Base-by-base conservation (phyloP, 2,888 invertebrate genomes). In the Lottia gigantea region DNA sequence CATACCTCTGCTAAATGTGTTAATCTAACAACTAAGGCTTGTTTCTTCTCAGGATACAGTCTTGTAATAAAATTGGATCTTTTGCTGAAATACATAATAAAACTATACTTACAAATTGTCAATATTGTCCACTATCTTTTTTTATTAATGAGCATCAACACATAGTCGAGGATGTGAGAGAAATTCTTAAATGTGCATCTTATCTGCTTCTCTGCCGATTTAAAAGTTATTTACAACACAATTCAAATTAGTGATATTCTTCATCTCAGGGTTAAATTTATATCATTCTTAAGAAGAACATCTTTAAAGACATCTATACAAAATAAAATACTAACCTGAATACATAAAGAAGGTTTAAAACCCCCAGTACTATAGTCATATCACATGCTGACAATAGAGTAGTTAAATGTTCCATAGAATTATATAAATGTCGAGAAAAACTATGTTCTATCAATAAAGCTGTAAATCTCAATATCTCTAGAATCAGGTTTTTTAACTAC, bases 371-470 rank as follows among this genome's bases (percentile, higher is more conserved):
- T 67, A 95, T 92, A 79, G 93, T 92, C 93, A 95, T 93, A 86
- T 95, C 93, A 87, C 93, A 93, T 67, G 94, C 94, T 72, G 93
- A 92, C 80, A 95, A 88, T 76, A 95, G 89, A 49, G 92, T 91
- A 66, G 94, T 92, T 77, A 95, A 90, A 87, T 95, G 94, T 89
- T 95, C 95, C 92, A 95, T 93, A 61, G 95, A 95, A 89, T 94
- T 95, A 91, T 95, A 95, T 76, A 95, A 90, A 88, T 95, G 94
- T 68, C 95, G 91, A 19, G 95, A 94, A 87, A 95, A 95, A 78
- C 94, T 95, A 89, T 95, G 95, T 88, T 95, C 95, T 82, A 95
- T 94, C 68, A 95, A 90, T 76, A 95, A 89, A 0, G 95, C 94
- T 64, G 95, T 95, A 86, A 95, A 95, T 84, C 93, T 93, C 47